A percentile compares a stretch with the other conserved stretches of the same genome.
Evolutionary conservation across 2,888 invertebrate species (phyloP).

Genomic region (Endomychus coccineus): DNA sequence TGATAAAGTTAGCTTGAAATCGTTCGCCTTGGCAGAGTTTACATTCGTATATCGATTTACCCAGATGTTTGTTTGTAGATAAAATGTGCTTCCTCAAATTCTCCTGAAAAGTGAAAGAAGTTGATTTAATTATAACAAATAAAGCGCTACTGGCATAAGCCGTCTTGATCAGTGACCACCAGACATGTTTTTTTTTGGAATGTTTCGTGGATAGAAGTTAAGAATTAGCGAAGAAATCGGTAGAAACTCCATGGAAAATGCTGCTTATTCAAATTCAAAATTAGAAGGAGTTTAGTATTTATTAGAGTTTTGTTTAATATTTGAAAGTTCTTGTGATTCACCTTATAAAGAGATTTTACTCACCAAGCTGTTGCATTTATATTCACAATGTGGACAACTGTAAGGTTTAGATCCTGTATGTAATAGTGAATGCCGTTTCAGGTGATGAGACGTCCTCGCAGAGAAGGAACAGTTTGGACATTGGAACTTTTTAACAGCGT

Average conservation of each 20-base stretch:
- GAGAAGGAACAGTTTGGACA: constrained; percentile 66
- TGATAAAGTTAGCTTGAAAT: constrained; percentile 58
- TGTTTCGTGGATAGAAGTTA: too few species aligned
- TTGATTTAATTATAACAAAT: too few species aligned
- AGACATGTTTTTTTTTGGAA: too few species aligned
- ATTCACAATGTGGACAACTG: constrained; percentile 74
- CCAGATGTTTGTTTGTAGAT: constrained; percentile 69
- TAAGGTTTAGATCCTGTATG: constrained; percentile 81
- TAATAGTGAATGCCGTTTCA: constrained; percentile 70
- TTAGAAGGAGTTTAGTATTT: too few species aligned
- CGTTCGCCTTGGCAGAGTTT: constrained; percentile 48
- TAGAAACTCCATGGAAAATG: too few species aligned
- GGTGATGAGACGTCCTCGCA: constrained; percentile 57
- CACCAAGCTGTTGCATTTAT: constrained; percentile 72
- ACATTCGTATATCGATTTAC: constrained; percentile 73
- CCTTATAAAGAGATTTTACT: too few species aligned
- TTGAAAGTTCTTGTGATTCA: too few species aligned
- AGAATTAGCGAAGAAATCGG: too few species aligned
- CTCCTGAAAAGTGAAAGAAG: constrained; percentile 56
- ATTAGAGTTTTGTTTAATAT: too few species aligned
- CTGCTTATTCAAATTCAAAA: too few species aligned
- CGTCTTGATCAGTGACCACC: too few species aligned
- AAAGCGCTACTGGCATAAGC: too few species aligned
- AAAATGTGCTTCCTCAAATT: constrained; percentile 83
- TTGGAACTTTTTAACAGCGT: constrained; percentile 47